Base-by-base conservation (phyloP, 2,888 invertebrate species). In the Melitaea athalia region DNA sequence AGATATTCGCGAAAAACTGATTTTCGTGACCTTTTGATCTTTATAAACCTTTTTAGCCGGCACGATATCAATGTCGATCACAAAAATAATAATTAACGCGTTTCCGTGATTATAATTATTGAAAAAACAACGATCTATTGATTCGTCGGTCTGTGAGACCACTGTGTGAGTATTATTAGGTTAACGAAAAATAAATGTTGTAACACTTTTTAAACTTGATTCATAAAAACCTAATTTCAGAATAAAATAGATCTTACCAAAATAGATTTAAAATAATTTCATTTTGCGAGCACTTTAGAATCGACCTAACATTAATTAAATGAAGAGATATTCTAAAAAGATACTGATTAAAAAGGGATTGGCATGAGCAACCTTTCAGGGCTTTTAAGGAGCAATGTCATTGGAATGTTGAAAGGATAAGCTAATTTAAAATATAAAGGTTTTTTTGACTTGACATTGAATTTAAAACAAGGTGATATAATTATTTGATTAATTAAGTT, bases 341-440 rank as follows among this genome's bases (percentile, higher is more conserved):
- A 59, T 42, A 64, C 63, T 57, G 57, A 57, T 67, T 64, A 59
- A 60, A 59, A 60, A 63, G 63, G 67, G 45, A 50, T 49, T 31
- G 12, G 55, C 6, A 12, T 61, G 60, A 53, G 14, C 63, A 38
- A n/a, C 47, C 60, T 50, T 60, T 60, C 53, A 47, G 55, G 33
- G 17, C 59, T 33, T 60, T 47, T 47, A 50, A 63, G 60, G 53
- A 60, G 64, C 50, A 64, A 68, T 68, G 63, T 64, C 59, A 64
- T 64, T 64, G 55, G 8, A 47, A 14, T 38, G 45, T 38, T 17
- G 33, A 61, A 45, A 61, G 42, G 47, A 15, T 15, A 43, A 59
- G 50, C 42, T 59, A 64, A 45, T 64, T 64, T 59, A 49, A 49
- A 49, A 49, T 49, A 14, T n/a, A 49, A 49, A 59, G 38, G 42